Evolutionary conservation across 2,797 vertebrate species (phyloP).

Genomic region (Acanthurus leucopareius): DNA sequence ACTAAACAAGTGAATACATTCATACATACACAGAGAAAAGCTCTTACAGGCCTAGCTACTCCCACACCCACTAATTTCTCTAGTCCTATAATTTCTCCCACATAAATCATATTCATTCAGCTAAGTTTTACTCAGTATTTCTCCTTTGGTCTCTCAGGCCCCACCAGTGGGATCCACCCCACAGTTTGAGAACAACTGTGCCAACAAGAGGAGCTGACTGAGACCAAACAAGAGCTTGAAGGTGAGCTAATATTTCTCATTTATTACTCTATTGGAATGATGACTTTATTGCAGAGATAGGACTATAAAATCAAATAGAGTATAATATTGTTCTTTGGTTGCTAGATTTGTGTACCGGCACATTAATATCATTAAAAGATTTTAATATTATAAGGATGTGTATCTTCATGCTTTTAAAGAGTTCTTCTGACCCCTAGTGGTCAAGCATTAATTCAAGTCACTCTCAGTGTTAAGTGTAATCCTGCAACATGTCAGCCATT

Average conservation of each 20-base stretch:
- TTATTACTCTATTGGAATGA: neutral
- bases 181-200: too few species aligned
- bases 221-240: neutral
- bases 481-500: neutral
- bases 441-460: neutral
- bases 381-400: neutral
- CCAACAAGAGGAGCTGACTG: neutral
- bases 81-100: too few species aligned
- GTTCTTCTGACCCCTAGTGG: constrained; percentile 23
- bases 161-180: too few species aligned
- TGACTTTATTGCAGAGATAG: too few species aligned
- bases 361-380: neutral
- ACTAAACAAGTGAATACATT: too few species aligned
- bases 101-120: too few species aligned
- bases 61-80: too few species aligned
- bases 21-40: too few species aligned
- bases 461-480: neutral
- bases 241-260: neutral
- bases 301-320: neutral
- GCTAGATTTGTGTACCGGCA: neutral
- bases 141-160: too few species aligned
- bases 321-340: neutral
- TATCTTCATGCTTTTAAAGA: neutral
- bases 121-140: too few species aligned
- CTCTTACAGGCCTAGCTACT: too few species aligned